Base-by-base conservation (phyloP, 1,140 invertebrate genomes). In the Pseudomyrmex gracilis region DNA sequence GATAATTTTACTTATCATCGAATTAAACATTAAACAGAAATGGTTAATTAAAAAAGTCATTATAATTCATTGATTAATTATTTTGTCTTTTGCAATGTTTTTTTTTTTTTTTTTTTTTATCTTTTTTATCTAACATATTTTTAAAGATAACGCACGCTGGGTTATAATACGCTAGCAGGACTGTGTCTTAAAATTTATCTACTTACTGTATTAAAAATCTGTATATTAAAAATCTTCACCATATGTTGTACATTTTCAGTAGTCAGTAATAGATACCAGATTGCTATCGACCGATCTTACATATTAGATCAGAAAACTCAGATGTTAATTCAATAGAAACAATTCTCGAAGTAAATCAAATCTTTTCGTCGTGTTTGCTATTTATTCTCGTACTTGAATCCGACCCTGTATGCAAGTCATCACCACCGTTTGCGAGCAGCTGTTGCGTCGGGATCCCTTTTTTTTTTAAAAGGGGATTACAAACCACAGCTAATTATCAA, bases 1-100 rank as follows among this genome's bases (percentile, higher is more conserved):
- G 10, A 64, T 67, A 57, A 57, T 67, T 15, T 24, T 45, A 45
- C 57, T 76, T 87, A 85, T 74, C 70, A 3, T 55, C 49, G 64
- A 10, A 53, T 53, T 51, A 74, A 58, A 12, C 47, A 17, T 55
- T 15, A 13, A 7, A 55, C 20, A 78, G 2, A 2, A 67, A 43
- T 45, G 47, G 1, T 47, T 58, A 78, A 68, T 55, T 17, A 7
- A 9, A 13, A 0, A 5, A 45, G 34, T 45, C 10, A 8, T 20
- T 34, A n/a, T 20, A 3, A 70, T 34, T 34, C 5, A 34, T 34
- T 34, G 0, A 34, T 34, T 34, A 34, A 34, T 34, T 34, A 13
- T 68, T 47, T 58, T 57, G 47, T 24, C 2, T 77, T 24, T 47
- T 13, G 17, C 13, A 78, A 68, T 70, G 47, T 45, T 67, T 78